These are phyloP conservation scores for Ceyx melanurus DNA, from an alignment of 2,113 vertebrate species.

Conservation along the genomic window DNA sequence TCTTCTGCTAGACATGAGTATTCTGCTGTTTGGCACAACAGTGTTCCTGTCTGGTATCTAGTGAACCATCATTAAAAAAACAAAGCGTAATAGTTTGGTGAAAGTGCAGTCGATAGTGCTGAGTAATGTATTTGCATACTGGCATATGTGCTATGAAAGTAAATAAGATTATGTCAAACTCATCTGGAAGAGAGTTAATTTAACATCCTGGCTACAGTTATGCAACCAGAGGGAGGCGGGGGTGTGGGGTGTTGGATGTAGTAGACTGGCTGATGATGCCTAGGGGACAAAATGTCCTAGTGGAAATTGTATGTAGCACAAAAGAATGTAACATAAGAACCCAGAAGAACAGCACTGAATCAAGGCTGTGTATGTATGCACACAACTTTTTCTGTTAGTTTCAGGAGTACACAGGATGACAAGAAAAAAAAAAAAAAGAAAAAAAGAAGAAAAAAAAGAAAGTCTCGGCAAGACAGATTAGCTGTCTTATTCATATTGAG, in stretches of 20 bases:
- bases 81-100: constrained; percentile 42
- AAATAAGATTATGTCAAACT: constrained; percentile 45
- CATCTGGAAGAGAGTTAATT: constrained; percentile 59
- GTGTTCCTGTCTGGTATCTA: constrained; percentile 7
- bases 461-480: background rate
- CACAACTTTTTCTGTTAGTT: constrained; percentile 5
- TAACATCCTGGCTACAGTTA: constrained; percentile 63
- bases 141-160: constrained; percentile 11
- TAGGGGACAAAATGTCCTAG: constrained; percentile 71
- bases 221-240: constrained; percentile 48
- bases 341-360: constrained; percentile 32
- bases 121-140: constrained; percentile 61
- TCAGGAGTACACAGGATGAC: background rate
- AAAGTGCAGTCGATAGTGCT: constrained; percentile 26
- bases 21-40: background rate
- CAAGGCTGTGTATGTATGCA: constrained; percentile 28
- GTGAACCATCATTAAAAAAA: background rate
- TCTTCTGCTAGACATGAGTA: background rate
- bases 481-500: background rate
- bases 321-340: constrained; percentile 69
- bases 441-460: background rate
- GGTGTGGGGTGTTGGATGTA: background rate
- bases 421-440: background rate
- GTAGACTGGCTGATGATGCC: constrained; percentile 53
- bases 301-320: constrained; percentile 68